Base-by-base conservation (phyloP, 2,888 invertebrate species). In the Drosophila borborema region DNA sequence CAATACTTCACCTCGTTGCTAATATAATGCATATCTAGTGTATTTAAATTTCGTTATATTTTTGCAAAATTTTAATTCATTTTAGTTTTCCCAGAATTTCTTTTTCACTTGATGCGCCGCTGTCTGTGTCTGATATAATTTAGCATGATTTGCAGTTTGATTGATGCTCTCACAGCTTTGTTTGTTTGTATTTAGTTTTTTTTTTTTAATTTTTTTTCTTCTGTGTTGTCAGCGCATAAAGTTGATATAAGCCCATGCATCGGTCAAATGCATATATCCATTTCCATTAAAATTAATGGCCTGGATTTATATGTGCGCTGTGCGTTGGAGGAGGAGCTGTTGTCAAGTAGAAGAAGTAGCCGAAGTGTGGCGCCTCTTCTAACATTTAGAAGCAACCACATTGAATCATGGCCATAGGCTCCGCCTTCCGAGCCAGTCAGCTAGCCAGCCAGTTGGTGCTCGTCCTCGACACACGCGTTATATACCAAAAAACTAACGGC, bases 241-340 rank as follows among this genome's bases (percentile, higher is more conserved):
- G 60, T 59, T 65, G 65, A 56, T 55, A 63, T 48, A 63, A 59
- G 73, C 56, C 70, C 77, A 41, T 31, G 53, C 63, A 65, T 70
- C 74, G 69, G 54, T 74, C 70, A 70, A 61, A 46, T 62, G 61
- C 61, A 28, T 66, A 68, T 70, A 80, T 82, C 74, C 73, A 74
- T 74, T 64, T 74, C 77, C 72, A 85, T 83, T 76, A 82, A 85
- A 89, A 87, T 87, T 87, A 83, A 87, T 89, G 83, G 81, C 67
- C 55, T 55, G 64, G 56, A 76, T 82, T 79, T 81, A 79, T 80
- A 79, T 81, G 70, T 63, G 63, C 46, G 23, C 54, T 36, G 3
- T 7, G 54, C 38, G 40, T 8, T 20, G 54, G 48, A 34, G 48
- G 12, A 54, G 65, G 64, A 54, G 53, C 64, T 63, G 41, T 18